phyloP scores from a whole-genome alignment of 1,140 invertebrate species.

The Drosophila neocordata region DNA sequence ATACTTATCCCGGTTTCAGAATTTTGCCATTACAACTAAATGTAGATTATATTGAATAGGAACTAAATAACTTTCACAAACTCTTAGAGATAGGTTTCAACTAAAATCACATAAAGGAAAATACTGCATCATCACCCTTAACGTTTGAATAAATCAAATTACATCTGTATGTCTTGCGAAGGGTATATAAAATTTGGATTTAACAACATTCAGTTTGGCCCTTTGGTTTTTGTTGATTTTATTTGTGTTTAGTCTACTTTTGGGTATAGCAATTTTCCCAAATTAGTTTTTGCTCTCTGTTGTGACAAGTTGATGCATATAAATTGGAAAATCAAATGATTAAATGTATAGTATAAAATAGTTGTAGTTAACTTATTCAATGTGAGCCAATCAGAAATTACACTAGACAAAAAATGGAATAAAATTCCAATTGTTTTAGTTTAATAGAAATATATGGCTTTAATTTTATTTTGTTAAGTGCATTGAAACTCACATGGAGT shows the following conservation, averaged over 20 bases:
- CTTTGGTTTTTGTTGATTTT: not conserved
- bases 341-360: not conserved
- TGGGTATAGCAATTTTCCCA: not conserved
- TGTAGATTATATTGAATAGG: too few species aligned
- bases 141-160: too few species aligned
- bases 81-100: too few species aligned
- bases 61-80: too few species aligned
- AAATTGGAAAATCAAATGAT: not conserved
- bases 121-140: too few species aligned
- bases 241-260: not conserved
- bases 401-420: not conserved
- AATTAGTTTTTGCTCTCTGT: slow-evolving; percentile 16
- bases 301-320: slow-evolving; percentile 9
- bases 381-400: not conserved
- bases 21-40: too few species aligned
- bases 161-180: not conserved
- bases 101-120: too few species aligned
- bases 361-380: not conserved
- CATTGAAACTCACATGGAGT: slow-evolving; percentile 2
- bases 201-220: not conserved
- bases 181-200: not conserved
- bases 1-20: too few species aligned
- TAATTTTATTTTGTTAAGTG: not conserved
- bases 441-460: not conserved
- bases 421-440: not conserved